Conservation (phyloP, 1,140 invertebrate species). For the Lycorma delicatula region DNA sequence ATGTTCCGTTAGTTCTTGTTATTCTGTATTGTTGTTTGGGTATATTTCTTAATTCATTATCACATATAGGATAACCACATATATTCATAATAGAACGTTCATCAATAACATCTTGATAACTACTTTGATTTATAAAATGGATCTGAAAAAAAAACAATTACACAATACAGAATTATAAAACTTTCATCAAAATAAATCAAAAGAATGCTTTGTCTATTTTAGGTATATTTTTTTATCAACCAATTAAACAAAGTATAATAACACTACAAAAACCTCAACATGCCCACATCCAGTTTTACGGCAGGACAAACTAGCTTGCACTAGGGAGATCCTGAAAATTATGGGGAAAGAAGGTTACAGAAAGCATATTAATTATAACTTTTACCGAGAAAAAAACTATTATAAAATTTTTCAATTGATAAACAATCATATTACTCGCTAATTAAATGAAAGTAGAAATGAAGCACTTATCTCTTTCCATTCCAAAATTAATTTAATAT, state of each 20-base stretch:
- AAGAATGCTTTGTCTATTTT: no score
- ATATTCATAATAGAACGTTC: neutral
- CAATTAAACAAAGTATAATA: neutral
- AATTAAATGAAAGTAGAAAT: no score
- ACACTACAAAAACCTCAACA: neutral
- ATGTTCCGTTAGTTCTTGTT: neutral
- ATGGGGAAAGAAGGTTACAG: no score
- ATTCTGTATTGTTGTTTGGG: neutral
- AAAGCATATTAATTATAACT: no score
- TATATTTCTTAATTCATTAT: neutral
- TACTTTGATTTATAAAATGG: neutral
- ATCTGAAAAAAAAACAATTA: neutral
- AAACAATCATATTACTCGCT: no score
- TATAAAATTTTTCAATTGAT: no score
- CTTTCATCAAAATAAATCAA: no score
- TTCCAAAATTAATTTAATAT: no score
- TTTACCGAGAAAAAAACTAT: no score
- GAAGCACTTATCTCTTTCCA: no score
- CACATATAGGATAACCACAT: neutral
- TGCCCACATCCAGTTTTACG: neutral
- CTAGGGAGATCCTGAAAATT: neutral
- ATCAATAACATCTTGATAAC: slow-evolving; percentile 1
- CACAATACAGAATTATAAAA: no score
- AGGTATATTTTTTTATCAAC: neutral
- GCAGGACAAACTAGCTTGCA: neutral